phyloP scores from a whole-genome alignment of 2,113 vertebrate species.

The Centropristis striata region DNA sequence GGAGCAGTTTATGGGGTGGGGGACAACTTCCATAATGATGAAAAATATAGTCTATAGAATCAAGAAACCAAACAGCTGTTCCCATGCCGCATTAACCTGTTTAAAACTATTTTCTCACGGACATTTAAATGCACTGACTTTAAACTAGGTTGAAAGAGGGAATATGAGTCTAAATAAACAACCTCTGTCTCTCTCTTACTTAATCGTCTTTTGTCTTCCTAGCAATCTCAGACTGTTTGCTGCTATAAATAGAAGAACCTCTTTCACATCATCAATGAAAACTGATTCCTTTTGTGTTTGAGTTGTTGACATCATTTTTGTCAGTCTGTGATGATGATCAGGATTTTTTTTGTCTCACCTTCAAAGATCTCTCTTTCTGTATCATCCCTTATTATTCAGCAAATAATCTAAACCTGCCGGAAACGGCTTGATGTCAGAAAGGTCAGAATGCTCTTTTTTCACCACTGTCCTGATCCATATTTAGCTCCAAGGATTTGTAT shows the following conservation, averaged over 20 bases:
- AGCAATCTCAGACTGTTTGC: conserved; percentile 15
- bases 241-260: conserved; percentile 59
- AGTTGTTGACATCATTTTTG: conserved; percentile 27
- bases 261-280: conserved; percentile 23
- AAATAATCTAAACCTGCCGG: conserved; percentile 4
- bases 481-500: background rate
- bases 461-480: background rate
- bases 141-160: background rate
- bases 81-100: background rate
- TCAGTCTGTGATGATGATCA: background rate
- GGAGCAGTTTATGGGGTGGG: too few species aligned
- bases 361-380: background rate
- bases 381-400: background rate
- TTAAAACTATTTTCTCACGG: background rate
- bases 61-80: background rate
- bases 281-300: conserved; percentile 29
- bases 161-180: conserved; percentile 16
- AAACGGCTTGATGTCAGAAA: background rate
- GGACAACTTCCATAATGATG: too few species aligned
- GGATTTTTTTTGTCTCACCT: conserved; percentile 4
- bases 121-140: background rate
- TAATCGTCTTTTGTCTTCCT: conserved; percentile 19
- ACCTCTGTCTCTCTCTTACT: background rate
- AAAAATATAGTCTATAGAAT: too few species aligned
- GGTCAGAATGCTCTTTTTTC: background rate